phyloP scores from a whole-genome alignment of 2,888 invertebrate genomes.

The Sepioteuthis lessoniana region DNA sequence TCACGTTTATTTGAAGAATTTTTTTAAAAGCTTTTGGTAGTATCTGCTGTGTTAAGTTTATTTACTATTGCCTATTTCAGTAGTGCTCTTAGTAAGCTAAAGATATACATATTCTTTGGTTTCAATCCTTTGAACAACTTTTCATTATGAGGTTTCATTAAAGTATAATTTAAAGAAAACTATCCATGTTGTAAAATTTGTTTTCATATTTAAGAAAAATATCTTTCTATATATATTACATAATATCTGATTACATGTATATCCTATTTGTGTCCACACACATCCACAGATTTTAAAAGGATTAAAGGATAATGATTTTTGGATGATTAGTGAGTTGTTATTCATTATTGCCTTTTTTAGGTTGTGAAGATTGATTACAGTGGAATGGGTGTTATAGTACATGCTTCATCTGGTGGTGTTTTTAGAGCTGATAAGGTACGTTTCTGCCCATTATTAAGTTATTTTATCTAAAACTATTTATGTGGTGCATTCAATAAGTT shows the following conservation, averaged over 20 bases:
- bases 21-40: no score
- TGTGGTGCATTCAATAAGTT: no score
- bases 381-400: constrained; percentile 60
- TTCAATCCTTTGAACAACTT: no score
- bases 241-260: background rate
- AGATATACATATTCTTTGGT: no score
- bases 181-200: background rate
- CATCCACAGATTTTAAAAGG: background rate
- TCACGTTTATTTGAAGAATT: no score
- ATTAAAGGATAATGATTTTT: background rate
- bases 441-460: background rate
- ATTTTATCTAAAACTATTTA: no score
- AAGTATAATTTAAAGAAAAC: background rate
- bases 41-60: no score
- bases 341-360: constrained; percentile 56
- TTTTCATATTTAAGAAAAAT: background rate
- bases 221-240: background rate
- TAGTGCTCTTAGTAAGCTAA: no score
- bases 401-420: constrained; percentile 61
- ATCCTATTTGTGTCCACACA: background rate
- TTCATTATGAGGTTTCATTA: no score
- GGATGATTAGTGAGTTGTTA: background rate
- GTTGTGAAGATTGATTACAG: constrained; percentile 66
- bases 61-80: no score
- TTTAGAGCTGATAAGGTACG: constrained; percentile 68